phyloP scores from a whole-genome alignment of 2,888 invertebrate genomes.

The Nephrotoma flavescens region DNA sequence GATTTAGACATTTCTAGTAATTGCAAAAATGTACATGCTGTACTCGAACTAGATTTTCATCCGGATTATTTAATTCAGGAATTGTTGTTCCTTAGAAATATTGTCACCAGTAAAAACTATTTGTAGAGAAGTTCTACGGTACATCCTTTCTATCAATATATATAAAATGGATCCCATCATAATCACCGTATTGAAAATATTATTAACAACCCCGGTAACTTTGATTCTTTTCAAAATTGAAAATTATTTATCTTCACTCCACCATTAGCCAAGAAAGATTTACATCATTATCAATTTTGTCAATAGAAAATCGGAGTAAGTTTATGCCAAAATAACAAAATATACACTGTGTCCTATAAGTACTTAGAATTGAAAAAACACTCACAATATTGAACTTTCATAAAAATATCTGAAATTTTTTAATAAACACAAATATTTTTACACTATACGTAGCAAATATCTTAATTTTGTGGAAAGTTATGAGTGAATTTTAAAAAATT shows the following conservation, averaged over 20 bases:
- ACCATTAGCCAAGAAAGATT: too few relatives aligned
- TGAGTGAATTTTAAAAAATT: too few relatives aligned
- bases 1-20: neutral
- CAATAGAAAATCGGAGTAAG: too few relatives aligned
- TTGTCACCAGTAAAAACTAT: neutral
- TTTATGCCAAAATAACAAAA: too few relatives aligned
- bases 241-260: neutral
- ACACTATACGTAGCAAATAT: too few relatives aligned
- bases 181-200: neutral
- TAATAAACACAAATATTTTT: too few relatives aligned
- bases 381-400: too few relatives aligned
- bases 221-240: too few relatives aligned
- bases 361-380: too few relatives aligned
- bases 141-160: neutral
- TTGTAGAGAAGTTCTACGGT: neutral
- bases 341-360: too few relatives aligned
- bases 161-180: neutral
- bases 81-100: neutral
- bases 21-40: neutral
- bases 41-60: neutral
- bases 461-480: too few relatives aligned
- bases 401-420: too few relatives aligned
- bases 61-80: neutral
- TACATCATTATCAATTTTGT: neutral
- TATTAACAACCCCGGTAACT: neutral